These are phyloP conservation scores for Hirudo medicinalis DNA, from an alignment of 1,140 invertebrate genomes.

Conservation along the genomic window DNA sequence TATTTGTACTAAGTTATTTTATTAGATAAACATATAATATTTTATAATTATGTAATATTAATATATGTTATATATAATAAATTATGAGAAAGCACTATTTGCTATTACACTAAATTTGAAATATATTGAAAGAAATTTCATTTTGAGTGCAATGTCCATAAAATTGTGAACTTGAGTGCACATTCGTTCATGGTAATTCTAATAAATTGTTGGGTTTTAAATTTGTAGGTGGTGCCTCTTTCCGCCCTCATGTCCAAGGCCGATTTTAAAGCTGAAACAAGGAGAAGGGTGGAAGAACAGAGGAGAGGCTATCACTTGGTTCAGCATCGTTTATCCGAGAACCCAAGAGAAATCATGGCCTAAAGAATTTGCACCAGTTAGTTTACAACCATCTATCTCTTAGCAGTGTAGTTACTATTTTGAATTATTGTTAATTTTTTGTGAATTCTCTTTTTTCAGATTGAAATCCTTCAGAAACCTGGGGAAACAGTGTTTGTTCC, in stretches of 20 bases:
- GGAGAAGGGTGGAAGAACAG: conserved; percentile 82
- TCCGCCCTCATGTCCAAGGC: conserved; percentile 87
- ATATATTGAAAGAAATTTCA: too few species aligned
- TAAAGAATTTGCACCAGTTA: conserved; percentile 69
- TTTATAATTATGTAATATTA: too few species aligned
- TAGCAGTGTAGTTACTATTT: not conserved
- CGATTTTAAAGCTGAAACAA: conserved; percentile 77
- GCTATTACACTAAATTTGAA: too few species aligned
- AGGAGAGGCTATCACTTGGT: conserved; percentile 98
- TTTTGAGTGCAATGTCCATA: too few species aligned
- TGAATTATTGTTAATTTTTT: not conserved
- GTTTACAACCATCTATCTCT: conserved; percentile 25
- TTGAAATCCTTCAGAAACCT: conserved; percentile 89
- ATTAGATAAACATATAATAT: too few species aligned
- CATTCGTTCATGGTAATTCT: too few species aligned
- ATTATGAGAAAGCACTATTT: too few species aligned
- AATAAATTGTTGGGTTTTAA: conserved; percentile 6
- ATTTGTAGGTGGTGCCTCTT: conserved; percentile 79
- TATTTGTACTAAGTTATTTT: too few species aligned
- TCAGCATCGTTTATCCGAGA: conserved; percentile 85
- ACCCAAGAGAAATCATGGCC: conserved; percentile 81
- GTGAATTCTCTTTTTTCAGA: conserved; percentile 40
- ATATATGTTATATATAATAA: too few species aligned
- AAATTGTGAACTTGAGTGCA: too few species aligned
- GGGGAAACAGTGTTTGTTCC: conserved; percentile 98